Evolutionary conservation across 2,888 invertebrate genomes (phyloP), one percentile per base, ranked within the genome.

Genomic region (Amblyteles armatorius): DNA sequence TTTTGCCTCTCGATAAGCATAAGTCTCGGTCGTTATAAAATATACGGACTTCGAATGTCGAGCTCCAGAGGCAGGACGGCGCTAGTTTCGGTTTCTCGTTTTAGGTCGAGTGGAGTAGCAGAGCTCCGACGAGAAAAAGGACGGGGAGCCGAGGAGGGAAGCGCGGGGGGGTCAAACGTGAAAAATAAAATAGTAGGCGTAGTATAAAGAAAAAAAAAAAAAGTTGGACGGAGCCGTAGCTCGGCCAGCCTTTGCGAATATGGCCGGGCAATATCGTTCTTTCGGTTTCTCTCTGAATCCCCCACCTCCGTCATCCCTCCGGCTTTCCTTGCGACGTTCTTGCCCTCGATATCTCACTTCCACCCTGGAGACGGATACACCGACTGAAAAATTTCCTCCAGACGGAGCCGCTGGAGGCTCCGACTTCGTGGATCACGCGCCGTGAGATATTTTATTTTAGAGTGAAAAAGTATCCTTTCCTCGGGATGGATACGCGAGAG

Each of bases 401-500:
- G 68, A 73, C 52, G 40, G n/a, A 52, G 29, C 52, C 3, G 16
- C 16, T 52, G 55, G 67, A 13, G 33, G 19, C 13, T 29, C 13
- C 11, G 65, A 50, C 33, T 60, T 36, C 78, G 52, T 36, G 50
- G 73, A 63, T 52, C 36, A 57, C 67, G 50, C 68, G 52, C 63
- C 19, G 52, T 16, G 78, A 82, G 44, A 48, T 48, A 48, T 48
- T 48, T 48, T 69, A 63, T 82, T 71, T 48, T 48, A 29, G 60
- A 79, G 67, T 57, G 65, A 72, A 82, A 79, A 85, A 82, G 26
- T 82, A 79, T 82, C 82, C 9, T 72, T 40, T 33, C 50, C 52
- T n/a, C n/a, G 1, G 16, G 33, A n/a, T 22, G 44, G 44, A 33
- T 11, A 33, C n/a, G 22, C 9, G 67, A 26, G 50, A 22, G 63